Evolutionary conservation across 1,140 invertebrate species (phyloP).

Genomic region (Trissolcus basalis): DNA sequence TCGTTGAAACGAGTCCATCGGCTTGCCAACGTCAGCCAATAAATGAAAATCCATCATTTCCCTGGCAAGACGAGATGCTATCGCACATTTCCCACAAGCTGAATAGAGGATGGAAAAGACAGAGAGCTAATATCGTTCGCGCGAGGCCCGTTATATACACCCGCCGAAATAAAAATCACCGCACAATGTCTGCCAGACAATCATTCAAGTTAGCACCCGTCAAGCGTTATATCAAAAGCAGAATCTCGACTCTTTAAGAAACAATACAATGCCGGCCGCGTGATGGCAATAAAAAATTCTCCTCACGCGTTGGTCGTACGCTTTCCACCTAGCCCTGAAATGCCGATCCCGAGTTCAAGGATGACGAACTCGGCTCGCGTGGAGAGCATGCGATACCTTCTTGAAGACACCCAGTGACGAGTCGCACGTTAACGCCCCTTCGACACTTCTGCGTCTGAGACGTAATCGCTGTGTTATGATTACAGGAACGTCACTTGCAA

Average conservation of each 20-base stretch:
- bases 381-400: constrained; percentile 46
- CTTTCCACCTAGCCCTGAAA: constrained; percentile 55
- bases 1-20: constrained; percentile 8
- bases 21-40: constrained; percentile 6
- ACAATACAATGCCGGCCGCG: constrained; percentile 41
- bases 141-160: constrained; percentile 28
- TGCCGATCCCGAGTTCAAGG: constrained; percentile 53
- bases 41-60: constrained; percentile 33
- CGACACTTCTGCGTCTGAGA: constrained; percentile 64
- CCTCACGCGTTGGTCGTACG: constrained; percentile 42
- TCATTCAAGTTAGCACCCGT: constrained; percentile 26
- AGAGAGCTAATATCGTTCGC: constrained; percentile 27
- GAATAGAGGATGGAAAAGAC: constrained; percentile 2
- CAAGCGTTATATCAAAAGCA: constrained; percentile 32
- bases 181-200: constrained; percentile 22
- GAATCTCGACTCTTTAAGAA: constrained; percentile 46
- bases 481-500: constrained; percentile 50
- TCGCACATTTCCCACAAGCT: constrained; percentile 33
- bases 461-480: constrained; percentile 50
- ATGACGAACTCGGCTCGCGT: constrained; percentile 41
- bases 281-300: constrained; percentile 53
- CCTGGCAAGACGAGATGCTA: constrained; percentile 1
- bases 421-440: constrained; percentile 63
- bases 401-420: constrained; percentile 52
- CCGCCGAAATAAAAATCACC: constrained; percentile 17